Base-by-base conservation (phyloP, 2,113 vertebrate species). In the Sorex fumeus region DNA sequence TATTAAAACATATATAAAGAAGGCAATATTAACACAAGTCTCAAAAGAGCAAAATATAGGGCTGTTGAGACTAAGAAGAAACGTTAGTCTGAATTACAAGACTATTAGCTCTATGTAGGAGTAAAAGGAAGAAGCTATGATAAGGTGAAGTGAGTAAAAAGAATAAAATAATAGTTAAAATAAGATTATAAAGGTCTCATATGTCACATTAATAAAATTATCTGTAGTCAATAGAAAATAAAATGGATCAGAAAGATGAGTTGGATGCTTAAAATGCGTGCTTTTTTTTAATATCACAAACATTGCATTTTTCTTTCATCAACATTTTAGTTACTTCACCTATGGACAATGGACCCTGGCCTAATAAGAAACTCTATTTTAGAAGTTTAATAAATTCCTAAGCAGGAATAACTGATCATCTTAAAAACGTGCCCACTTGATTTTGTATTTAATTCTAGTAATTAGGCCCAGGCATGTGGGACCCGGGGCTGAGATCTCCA, bases 21-120 rank as follows among this genome's bases (percentile, higher is more conserved):
- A 88, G 21, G 90, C 47, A 50, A 30, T 16, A 43, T 62, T 57
- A 21, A 93, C 12, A 93, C 76, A 87, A 87, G 10, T 1, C 69
- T 83, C 84, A 82, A 90, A 32, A 2, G 11, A 18, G 45, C 34
- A 64, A 84, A 43, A 25, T 34, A 78, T 19, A 83, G 21, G 10
- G 8, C 64, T 80, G 12, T 53, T 78, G 70, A 76, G 7, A 89
- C 27, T 76, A 84, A 66, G 18, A 83, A 50, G 21, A 84, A 50
- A 50, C 34, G 74, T 69, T 62, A 87, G 30, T 72, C n/a, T 77
- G 10, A 3, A 50, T 88, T 88, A 85, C 30, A 13, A 12, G 85
- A 77, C 23, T 75, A 0, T 50, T 84, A 50, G 16, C 12, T 71
- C 50, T 57, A 2, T 19, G 27, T 2, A 66, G 8, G 25, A 40